These are phyloP conservation scores for Lasius platythorax DNA, from an alignment of 2,888 invertebrate genomes.

Conservation along the genomic window DNA sequence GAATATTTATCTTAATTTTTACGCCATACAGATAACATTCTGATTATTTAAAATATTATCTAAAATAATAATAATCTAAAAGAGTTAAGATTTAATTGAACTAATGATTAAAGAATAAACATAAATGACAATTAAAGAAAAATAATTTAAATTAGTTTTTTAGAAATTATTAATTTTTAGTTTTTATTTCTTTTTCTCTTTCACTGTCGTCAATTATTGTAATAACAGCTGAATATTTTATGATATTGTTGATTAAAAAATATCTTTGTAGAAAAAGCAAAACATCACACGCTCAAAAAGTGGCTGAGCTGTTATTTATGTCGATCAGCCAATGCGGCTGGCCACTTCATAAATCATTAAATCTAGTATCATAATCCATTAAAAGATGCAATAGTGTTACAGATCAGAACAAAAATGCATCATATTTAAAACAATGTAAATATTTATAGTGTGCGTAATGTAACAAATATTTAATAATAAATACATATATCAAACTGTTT, in stretches of 20 bases:
- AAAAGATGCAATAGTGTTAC: conserved; percentile 69
- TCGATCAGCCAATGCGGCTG: conserved; percentile 54
- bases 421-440: conserved; percentile 5
- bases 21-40: not conserved
- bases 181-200: not conserved
- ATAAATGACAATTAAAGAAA: not conserved
- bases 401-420: conserved; percentile 59
- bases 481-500: not conserved
- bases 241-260: conserved; percentile 71
- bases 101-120: not conserved
- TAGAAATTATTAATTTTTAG: not conserved
- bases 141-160: not conserved
- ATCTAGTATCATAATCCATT: conserved; percentile 59
- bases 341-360: conserved; percentile 68
- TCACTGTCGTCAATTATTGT: not conserved
- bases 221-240: not conserved
- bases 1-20: not conserved
- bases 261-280: conserved; percentile 71
- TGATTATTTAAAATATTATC: not conserved
- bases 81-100: not conserved
- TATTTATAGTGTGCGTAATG: not conserved
- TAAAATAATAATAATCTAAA: conserved; percentile 3
- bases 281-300: conserved; percentile 69
- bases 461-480: conserved; percentile 40
- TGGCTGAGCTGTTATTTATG: conserved; percentile 75